phyloP scores from a whole-genome alignment of 2,113 vertebrate genomes.

The Baryphthengus martii region DNA sequence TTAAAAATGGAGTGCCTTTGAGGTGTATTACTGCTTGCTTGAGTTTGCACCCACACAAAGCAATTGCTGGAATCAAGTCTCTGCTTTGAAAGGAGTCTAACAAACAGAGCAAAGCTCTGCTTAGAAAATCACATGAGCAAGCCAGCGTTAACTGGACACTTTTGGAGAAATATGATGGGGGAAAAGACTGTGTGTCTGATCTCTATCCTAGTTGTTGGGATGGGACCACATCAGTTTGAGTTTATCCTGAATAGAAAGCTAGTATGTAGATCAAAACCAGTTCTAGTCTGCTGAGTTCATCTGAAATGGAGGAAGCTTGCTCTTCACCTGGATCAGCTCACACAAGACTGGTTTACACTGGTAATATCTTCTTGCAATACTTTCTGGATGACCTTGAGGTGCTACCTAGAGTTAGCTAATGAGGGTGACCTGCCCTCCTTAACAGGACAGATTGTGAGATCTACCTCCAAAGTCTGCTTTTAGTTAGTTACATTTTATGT shows the following conservation, averaged over 20 bases:
- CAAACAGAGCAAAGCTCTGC: background rate
- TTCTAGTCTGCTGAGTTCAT: background rate
- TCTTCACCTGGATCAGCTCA: background rate
- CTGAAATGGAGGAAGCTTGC: background rate
- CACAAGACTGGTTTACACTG: background rate
- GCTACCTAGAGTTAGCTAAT: background rate
- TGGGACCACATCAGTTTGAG: background rate
- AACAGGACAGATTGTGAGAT: background rate
- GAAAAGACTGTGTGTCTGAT: background rate
- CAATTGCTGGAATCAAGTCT: background rate
- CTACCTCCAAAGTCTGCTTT: background rate
- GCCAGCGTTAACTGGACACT: background rate
- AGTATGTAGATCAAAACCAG: background rate
- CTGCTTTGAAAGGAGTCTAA: background rate
- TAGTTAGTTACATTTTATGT: background rate
- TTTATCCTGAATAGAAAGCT: background rate
- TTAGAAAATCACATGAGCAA: background rate
- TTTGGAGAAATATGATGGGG: background rate
- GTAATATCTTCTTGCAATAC: background rate
- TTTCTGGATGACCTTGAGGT: background rate
- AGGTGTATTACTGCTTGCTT: background rate
- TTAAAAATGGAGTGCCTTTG: background rate
- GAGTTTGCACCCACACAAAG: background rate
- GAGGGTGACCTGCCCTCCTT: background rate
- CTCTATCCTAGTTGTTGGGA: background rate